Base-by-base conservation (phyloP, 2,797 vertebrate species). In the Gila robusta region DNA sequence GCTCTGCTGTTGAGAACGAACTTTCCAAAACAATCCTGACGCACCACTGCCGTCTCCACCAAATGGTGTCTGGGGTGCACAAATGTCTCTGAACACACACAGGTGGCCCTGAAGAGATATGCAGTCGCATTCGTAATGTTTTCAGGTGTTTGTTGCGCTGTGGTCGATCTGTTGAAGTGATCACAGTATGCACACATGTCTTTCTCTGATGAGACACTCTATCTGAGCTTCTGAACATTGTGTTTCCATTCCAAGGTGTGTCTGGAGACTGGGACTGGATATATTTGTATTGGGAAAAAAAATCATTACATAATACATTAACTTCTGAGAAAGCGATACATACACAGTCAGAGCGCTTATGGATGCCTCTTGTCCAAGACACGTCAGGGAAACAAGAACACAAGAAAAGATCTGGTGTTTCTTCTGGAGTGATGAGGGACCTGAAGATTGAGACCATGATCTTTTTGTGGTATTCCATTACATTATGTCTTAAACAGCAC, bases 1-100 rank as follows among this genome's bases (percentile, higher is more conserved):
- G 83, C 83, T 85, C 44, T 2, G 41, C 44, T n/a, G 41, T 23
- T 62, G 52, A 44, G 39, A 79, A 32, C 12, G 1, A 62, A 47
- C 39, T 79, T 71, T 85, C 83, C 76, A 85, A 77, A 79, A 85
- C 83, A 79, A 85, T 62, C 83, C 67, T 71, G 76, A 85, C 2
- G 6, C 39, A 35, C 52, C 28, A 10, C 19, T 10, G 35, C 49
- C 3, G 67, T 78, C 49, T 84, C 74, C 64, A 70, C 49, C 52
- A 21, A 79, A 79, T 17, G n/a, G 28, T 35, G 76, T 79, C 83
- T 79, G 37, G 66, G 76, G 76, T 79, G 66, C 66, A 41, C 67
- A 62, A 79, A 77, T 79, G 70, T 52, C 37, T 56, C n/a, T 85
- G 9, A 70, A 78, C 19, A 41, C 64, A 59, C 35, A 71, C 54